A percentile compares a stretch with the other conserved stretches of the same genome.
These are phyloP conservation scores for Channa striata DNA, from an alignment of 2,797 vertebrate genomes.

Conservation along the genomic window DNA sequence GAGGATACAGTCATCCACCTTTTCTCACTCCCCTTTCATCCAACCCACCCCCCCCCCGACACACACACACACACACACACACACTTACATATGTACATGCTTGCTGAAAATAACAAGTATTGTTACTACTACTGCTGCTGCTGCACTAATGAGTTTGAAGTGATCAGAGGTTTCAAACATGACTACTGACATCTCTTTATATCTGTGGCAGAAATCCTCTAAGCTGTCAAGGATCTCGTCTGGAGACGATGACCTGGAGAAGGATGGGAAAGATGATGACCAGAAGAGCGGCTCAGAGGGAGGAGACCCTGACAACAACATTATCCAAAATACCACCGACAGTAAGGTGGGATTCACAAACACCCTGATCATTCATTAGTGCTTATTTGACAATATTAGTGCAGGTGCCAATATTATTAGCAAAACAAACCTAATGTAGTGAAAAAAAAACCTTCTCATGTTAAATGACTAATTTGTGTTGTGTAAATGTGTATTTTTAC, in stretches of 20 bases:
- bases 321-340: slow-evolving; percentile 90
- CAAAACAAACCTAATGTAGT: too few species aligned
- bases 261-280: slow-evolving; percentile 93
- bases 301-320: slow-evolving; percentile 90
- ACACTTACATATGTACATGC: too few species aligned
- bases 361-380: background rate
- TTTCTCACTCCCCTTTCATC: background rate
- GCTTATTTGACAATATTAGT: background rate
- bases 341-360: slow-evolving; percentile 87
- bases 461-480: background rate
- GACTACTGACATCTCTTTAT: slow-evolving; percentile 13
- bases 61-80: background rate
- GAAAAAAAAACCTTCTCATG: background rate
- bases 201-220: slow-evolving; percentile 88
- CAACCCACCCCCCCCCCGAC: too few species aligned
- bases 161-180: too few species aligned
- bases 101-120: too few species aligned
- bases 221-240: slow-evolving; percentile 95
- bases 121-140: too few species aligned
- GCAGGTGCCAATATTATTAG: background rate
- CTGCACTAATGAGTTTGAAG: too few species aligned
- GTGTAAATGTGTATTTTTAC: too few species aligned
- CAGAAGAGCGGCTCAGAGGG: slow-evolving; percentile 94
- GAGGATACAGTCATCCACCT: background rate
- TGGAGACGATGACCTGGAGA: slow-evolving; percentile 89